A percentile compares a stretch with the other conserved stretches of the same genome.
These are phyloP conservation scores for Sardinella longiceps DNA, from an alignment of 2,797 vertebrate genomes.

Conservation along the genomic window DNA sequence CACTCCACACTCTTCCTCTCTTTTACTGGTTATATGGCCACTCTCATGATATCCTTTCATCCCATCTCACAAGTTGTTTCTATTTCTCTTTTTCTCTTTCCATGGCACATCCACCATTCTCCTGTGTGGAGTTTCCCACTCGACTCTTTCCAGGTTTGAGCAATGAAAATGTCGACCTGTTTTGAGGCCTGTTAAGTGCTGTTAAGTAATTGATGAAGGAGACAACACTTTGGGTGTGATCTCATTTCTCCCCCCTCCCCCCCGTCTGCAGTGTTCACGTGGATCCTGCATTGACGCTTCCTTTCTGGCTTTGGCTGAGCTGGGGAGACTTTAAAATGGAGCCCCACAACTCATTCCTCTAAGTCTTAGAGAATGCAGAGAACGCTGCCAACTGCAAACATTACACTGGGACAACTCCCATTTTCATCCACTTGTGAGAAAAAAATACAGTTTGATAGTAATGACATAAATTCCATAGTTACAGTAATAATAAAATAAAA, in stretches of 20 bases:
- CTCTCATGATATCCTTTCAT: not conserved
- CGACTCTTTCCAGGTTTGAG: slow-evolving; percentile 23
- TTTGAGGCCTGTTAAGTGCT: slow-evolving; percentile 40
- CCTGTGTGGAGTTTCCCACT: not conserved
- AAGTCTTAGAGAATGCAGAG: no score
- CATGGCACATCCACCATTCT: not conserved
- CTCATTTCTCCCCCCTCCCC: slow-evolving; percentile 12
- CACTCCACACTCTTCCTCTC: not conserved
- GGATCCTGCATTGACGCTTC: not conserved
- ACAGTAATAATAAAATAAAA: not conserved
- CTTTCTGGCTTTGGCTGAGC: not conserved
- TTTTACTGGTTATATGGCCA: no score
- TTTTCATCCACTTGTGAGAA: not conserved
- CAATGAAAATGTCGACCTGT: slow-evolving; percentile 37
- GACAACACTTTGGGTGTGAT: slow-evolving; percentile 36
- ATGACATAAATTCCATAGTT: not conserved
- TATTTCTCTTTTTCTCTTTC: not conserved
- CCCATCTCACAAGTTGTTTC: not conserved
- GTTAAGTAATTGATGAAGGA: slow-evolving; percentile 48
- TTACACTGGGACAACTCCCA: not conserved
- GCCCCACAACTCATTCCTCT: not conserved
- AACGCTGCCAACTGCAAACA: not conserved
- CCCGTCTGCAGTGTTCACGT: not conserved
- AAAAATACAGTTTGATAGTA: not conserved
- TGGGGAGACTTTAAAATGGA: no score